A percentile compares a stretch with the other conserved stretches of the same genome.
phyloP scores from a whole-genome alignment of 2,113 vertebrate species.

The Melozone crissalis region DNA sequence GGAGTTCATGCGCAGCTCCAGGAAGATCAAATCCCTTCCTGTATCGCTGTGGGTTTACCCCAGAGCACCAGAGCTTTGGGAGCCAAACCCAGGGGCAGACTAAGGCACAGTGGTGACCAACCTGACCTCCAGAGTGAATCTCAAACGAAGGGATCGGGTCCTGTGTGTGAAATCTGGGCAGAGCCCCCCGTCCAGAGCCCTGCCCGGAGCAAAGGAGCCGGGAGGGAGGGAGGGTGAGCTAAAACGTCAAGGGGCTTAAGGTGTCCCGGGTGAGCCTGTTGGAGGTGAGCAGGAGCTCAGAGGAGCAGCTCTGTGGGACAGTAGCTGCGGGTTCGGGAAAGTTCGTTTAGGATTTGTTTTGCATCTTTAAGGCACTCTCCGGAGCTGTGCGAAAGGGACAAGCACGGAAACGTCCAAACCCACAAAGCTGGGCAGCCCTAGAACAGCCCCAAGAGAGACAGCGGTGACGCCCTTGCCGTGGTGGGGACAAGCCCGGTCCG shows the following conservation, averaged over 20 bases:
- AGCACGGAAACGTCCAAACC: neutral
- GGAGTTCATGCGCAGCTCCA: neutral
- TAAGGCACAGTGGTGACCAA: neutral
- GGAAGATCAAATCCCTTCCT: neutral
- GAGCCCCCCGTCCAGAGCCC: neutral
- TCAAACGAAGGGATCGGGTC: neutral
- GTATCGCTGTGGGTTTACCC: neutral
- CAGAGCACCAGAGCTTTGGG: neutral
- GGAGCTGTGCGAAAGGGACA: neutral
- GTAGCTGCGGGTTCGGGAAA: neutral
- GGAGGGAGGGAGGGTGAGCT: rapidly evolving
- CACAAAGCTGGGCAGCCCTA: neutral
- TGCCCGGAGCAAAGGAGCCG: neutral
- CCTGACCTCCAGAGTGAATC: neutral
- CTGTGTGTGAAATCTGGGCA: neutral
- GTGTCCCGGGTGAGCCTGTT: rapidly evolving
- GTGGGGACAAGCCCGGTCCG: rapidly evolving
- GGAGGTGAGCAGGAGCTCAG: neutral
- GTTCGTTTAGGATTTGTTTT: neutral
- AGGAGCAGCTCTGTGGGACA: neutral
- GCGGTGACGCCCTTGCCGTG: rapidly evolving
- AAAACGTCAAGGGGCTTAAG: neutral
- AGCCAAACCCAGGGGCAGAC: neutral
- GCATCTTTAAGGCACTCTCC: neutral
- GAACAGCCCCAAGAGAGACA: neutral